Evolutionary conservation across 1,140 invertebrate species (phyloP), one percentile per base, ranked within the genome.

Genomic region (Parasteatoda tepidariorum): DNA sequence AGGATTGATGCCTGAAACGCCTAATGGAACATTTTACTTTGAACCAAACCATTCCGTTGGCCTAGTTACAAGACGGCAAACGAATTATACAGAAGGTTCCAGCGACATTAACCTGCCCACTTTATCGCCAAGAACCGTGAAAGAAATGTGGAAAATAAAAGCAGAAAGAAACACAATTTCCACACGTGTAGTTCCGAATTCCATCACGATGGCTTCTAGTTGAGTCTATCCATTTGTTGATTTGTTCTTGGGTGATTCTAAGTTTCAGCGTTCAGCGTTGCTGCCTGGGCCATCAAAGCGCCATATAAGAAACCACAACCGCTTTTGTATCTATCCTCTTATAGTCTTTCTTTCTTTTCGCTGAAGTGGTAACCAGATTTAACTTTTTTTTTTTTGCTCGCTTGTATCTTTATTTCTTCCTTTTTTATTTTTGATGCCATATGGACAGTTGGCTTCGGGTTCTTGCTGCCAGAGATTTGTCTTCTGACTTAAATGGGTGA

Each of bases 1-100:
- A 7, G 24, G n/a, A 26, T 24, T 59, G 18, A 59, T 24, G 57
- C 57, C 9, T 59, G 9, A 9, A 59, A 59, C 9, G 57, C 30
- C 26, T 64, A 64, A 64, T 64, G 61, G 61, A 64, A 64, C 61
- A 64, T 64, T 64, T 64, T 64, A 64, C 26, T 64, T 64, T 64
- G 61, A 33, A 18, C 61, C 18, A 48, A 64, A 26, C 26, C 61
- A 64, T 64, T 64, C 28, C 31, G 3, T 48, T 33, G 28, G 26
- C 28, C 11, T 28, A 30, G 26, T 64, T 33, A n/a, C 61, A 31
- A 26, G 38, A 18, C 5, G 38, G 38, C 9, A 64, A 64, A 33
- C 61, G 61, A 64, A 64, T 64, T 64, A 64, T 64, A 3, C 61
- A 6, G n/a, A 64, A 48, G 38, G 61, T 64, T 64, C 26, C 61